Evolutionary conservation across 1,140 invertebrate species (phyloP).

Genomic region (Zaprionus taronus): DNA sequence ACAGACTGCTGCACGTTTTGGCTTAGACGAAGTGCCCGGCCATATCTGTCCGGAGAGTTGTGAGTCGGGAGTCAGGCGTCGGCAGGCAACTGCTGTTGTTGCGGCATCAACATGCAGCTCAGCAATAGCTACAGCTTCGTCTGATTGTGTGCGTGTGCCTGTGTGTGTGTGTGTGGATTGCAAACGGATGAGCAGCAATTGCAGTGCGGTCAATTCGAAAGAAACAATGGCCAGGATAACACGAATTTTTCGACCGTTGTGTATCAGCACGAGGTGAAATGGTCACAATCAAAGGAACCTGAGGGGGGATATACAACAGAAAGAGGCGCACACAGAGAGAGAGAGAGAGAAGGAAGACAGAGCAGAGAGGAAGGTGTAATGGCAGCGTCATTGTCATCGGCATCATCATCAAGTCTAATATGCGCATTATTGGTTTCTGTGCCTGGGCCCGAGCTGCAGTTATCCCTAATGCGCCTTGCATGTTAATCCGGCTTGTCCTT

Average conservation of each 20-base stretch:
- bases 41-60: slow-evolving; percentile 11
- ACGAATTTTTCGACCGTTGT: slow-evolving; percentile 40
- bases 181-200: slow-evolving; percentile 29
- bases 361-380: background rate
- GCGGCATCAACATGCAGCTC: slow-evolving; percentile 41
- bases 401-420: slow-evolving; percentile 80
- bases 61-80: background rate
- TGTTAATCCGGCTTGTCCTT: slow-evolving; percentile 63
- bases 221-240: slow-evolving; percentile 67
- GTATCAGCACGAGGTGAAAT: slow-evolving; percentile 24
- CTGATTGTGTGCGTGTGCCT: background rate
- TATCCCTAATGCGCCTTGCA: slow-evolving; percentile 76
- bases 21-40: slow-evolving; percentile 64
- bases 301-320: background rate
- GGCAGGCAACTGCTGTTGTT: slow-evolving; percentile 4
- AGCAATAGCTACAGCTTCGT: slow-evolving; percentile 11
- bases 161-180: slow-evolving; percentile 14
- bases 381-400: slow-evolving; percentile 48
- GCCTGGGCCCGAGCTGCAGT: slow-evolving; percentile 51
- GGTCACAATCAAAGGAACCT: slow-evolving; percentile 36
- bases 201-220: slow-evolving; percentile 72
- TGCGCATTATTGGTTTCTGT: slow-evolving; percentile 80
- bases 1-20: slow-evolving; percentile 78
- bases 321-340: background rate
- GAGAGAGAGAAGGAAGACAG: background rate